phyloP scores from a whole-genome alignment of 2,797 vertebrate genomes.

The Lerista edwardsae region DNA sequence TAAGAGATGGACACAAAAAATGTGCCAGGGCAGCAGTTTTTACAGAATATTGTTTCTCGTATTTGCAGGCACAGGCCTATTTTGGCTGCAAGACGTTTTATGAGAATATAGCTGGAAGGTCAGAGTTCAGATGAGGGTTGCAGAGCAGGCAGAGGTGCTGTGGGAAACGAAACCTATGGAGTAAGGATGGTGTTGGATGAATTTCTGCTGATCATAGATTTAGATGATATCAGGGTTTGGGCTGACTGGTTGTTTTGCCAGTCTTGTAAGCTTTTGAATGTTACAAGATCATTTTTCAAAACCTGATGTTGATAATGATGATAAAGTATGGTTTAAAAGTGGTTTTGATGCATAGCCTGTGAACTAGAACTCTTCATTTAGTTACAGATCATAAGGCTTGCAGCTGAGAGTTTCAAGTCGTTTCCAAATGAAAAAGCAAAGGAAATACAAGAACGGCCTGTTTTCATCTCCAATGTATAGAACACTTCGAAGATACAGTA shows the following conservation, averaged over 20 bases:
- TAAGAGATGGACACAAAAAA: constrained; percentile 19
- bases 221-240: neutral
- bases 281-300: neutral
- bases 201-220: neutral
- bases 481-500: neutral
- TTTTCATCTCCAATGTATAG: neutral
- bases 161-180: neutral
- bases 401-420: neutral
- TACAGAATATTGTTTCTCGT: constrained; percentile 21
- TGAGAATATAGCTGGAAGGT: neutral
- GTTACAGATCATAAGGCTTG: neutral
- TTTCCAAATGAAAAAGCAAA: neutral
- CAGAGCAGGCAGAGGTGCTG: neutral
- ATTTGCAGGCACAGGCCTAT: constrained; percentile 14
- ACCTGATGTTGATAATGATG: neutral
- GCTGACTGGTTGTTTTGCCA: neutral
- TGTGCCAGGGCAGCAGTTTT: neutral
- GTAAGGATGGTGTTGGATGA: neutral
- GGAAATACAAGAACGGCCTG: neutral
- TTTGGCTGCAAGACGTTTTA: neutral
- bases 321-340: neutral
- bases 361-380: neutral
- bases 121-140: neutral
- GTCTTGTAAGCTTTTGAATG: neutral
- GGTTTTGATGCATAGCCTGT: neutral